Evolutionary conservation across 2,888 invertebrate species (phyloP).

Genomic region (Rhamphomyia laevipes): DNA sequence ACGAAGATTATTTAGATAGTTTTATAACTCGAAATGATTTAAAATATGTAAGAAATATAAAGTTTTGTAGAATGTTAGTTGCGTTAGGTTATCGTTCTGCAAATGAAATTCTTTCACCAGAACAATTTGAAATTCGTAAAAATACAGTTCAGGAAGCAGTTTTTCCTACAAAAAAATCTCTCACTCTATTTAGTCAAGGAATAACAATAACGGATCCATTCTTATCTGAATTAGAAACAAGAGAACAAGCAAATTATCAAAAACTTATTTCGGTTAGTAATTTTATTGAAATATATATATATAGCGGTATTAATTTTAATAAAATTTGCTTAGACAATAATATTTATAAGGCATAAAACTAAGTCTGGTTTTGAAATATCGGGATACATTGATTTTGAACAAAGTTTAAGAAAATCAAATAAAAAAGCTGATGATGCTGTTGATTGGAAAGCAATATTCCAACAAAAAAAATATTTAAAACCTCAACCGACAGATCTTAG

Average conservation of each 20-base stretch:
- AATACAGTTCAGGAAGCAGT: constrained; percentile 46
- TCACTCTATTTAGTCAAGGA: constrained; percentile 49
- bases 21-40: constrained; percentile 59
- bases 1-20: constrained; percentile 73
- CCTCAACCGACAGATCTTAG: constrained; percentile 57
- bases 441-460: constrained; percentile 67
- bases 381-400: constrained; percentile 60
- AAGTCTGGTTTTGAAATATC: neutral
- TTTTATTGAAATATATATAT: too few species aligned
- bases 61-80: constrained; percentile 55
- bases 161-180: constrained; percentile 48
- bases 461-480: constrained; percentile 47
- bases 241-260: constrained; percentile 62
- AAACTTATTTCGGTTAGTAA: constrained; percentile 53
- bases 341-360: neutral
- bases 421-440: constrained; percentile 27
- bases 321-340: constrained; percentile 49
- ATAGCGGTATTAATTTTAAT: too few species aligned
- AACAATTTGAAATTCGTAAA: constrained; percentile 48
- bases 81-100: constrained; percentile 62
- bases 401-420: constrained; percentile 24
- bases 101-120: constrained; percentile 50
- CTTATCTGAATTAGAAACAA: constrained; percentile 52
- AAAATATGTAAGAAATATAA: constrained; percentile 58
- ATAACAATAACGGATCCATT: constrained; percentile 46